Conservation (phyloP, 2,888 invertebrate species). For the Laothoe populi region DNA sequence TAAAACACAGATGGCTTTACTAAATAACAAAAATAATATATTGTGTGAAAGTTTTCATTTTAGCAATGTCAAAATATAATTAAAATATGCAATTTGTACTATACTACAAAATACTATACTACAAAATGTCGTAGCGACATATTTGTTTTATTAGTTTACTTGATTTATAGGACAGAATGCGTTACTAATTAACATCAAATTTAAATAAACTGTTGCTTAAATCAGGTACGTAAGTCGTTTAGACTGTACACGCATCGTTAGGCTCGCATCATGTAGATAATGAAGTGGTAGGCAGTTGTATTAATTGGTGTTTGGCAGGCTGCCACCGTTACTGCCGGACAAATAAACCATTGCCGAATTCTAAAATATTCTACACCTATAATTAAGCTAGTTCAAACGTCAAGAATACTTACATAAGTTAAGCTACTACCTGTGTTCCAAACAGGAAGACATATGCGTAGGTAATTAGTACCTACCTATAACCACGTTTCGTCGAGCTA, state of each 20-base stretch:
- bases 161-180: not conserved
- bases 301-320: slow-evolving; percentile 43
- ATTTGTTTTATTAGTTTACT: slow-evolving; percentile 4
- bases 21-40: too few species aligned
- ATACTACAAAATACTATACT: not conserved
- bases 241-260: slow-evolving; percentile 31
- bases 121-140: not conserved
- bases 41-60: too few species aligned
- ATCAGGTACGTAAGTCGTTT: slow-evolving; percentile 22
- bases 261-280: slow-evolving; percentile 37
- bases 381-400: not conserved
- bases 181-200: slow-evolving; percentile 15
- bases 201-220: slow-evolving; percentile 6
- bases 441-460: too few species aligned
- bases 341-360: slow-evolving; percentile 5
- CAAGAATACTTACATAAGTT: too few species aligned
- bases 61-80: not conserved
- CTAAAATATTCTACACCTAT: slow-evolving; percentile 7
- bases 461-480: too few species aligned
- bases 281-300: slow-evolving; percentile 36
- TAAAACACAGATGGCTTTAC: slow-evolving; percentile 8
- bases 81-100: not conserved
- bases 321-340: slow-evolving; percentile 33
- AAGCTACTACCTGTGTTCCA: too few species aligned
- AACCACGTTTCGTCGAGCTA: too few species aligned